Base-by-base conservation (phyloP, 2,113 vertebrate genomes). In the Oncorhynchus gorbuscha region DNA sequence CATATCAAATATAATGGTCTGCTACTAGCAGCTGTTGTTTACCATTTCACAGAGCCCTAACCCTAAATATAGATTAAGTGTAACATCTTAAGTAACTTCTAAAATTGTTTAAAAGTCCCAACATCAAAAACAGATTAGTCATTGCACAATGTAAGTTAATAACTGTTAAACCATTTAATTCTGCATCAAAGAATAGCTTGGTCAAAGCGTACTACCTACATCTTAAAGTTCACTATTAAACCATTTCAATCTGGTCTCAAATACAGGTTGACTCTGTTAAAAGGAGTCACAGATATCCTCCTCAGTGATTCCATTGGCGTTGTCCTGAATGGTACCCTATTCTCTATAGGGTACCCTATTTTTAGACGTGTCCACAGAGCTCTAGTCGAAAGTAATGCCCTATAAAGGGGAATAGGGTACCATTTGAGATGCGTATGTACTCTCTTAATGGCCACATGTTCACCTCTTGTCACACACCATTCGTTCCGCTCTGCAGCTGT, bases 401-500 rank as follows among this genome's bases (percentile, higher is more conserved):
- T 18, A 16, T 5, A 18, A 55, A 55, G 4, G 16, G 12, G 51
- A 55, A 55, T 14, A 55, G 51, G 16, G 51, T 55, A 0, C 3
- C 51, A 18, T 5, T 55, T 55, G 51, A 55, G 51, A 18, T 5
- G 16, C 4, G 3, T 14, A 0, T 59, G 35, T 72, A 11, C 70
- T 73, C 55, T 65, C 69, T 32, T 76, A 75, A 83, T 71, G 32
- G 69, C 45, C 69, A 35, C 11, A 11, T 14, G 39, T 83, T 81
- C 74, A 71, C 65, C 59, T 72, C 72, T 69, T 73, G 81, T 71
- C 77, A 79, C 69, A 71, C 62, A 18, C 22, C 75, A 78, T 79
- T 85, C 83, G 59, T 80, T 75, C 75, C 76, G 76, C 64, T 79
- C 74, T 77, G 58, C 82, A 85, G 79, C 87, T 84, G 86, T 70